These are phyloP conservation scores for Parthenolecanium corni DNA, from an alignment of 2,888 invertebrate genomes.

Conservation along the genomic window DNA sequence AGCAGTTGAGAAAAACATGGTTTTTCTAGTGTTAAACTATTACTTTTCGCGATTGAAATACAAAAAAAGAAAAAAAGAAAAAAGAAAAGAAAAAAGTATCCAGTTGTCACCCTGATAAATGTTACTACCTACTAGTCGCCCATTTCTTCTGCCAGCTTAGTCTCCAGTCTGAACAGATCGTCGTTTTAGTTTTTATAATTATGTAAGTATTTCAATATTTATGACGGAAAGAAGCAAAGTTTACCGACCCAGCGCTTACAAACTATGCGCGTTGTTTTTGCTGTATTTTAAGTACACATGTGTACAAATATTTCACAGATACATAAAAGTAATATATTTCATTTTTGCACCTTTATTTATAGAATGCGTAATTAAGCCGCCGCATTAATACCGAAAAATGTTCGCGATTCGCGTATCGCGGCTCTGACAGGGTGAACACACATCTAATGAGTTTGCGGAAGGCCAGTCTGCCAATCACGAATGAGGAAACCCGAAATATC, in stretches of 20 bases:
- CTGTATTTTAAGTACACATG: neutral
- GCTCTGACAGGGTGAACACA: neutral
- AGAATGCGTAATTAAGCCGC: slow-evolving; percentile 24
- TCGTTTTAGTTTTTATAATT: slow-evolving; percentile 9
- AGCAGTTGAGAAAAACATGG: too few species aligned
- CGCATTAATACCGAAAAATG: slow-evolving; percentile 15
- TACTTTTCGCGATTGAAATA: too few species aligned
- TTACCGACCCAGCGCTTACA: neutral
- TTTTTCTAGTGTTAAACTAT: too few species aligned
- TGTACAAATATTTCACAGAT: neutral
- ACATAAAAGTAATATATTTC: neutral
- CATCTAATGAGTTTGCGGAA: too few species aligned
- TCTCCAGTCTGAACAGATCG: too few species aligned
- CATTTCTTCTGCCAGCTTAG: too few species aligned
- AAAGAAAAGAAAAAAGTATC: too few species aligned
- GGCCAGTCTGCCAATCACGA: too few species aligned
- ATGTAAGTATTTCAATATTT: slow-evolving; percentile 1
- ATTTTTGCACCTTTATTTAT: slow-evolving; percentile 18
- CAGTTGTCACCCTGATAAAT: too few species aligned
- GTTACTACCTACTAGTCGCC: too few species aligned
- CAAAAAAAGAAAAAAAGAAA: too few species aligned
- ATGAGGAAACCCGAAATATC: too few species aligned
- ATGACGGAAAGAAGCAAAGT: slow-evolving; percentile 14
- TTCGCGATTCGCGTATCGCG: neutral
- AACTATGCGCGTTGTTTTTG: neutral